Percentiles rank a stretch among this genome's conserved stretches.
Evolutionary conservation across 1,140 invertebrate species (phyloP).

Genomic region (Alviniconcha marisindica): DNA sequence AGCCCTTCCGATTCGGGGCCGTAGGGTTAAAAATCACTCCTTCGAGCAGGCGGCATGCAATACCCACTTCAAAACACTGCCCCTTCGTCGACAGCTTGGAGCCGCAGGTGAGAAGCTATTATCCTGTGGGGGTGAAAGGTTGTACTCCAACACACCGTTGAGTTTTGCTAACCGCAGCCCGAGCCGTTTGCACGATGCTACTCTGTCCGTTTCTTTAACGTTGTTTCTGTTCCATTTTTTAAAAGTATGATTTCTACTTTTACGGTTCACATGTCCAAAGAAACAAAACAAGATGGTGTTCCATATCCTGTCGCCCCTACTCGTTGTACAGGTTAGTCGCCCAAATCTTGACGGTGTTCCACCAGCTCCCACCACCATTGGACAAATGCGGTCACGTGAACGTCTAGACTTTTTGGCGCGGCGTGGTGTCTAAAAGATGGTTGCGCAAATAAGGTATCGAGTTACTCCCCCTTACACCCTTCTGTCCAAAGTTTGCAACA

Average conservation of each 20-base stretch:
- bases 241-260: not conserved
- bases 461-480: conserved; percentile 38
- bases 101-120: conserved; percentile 40
- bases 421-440: conserved; percentile 50
- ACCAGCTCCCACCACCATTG: conserved; percentile 62
- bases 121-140: conserved; percentile 26
- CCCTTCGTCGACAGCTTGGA: conserved; percentile 36
- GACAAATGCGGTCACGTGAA: conserved; percentile 65
- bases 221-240: too few species aligned
- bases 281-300: conserved; percentile 39
- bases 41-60: conserved; percentile 36
- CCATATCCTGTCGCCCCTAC: conserved; percentile 43
- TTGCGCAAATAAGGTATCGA: conserved; percentile 47
- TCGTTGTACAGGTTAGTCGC: conserved; percentile 45
- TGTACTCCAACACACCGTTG: not conserved
- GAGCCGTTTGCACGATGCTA: too few species aligned
- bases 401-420: conserved; percentile 75
- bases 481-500: conserved; percentile 31
- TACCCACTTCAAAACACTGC: conserved; percentile 41
- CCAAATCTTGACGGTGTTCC: conserved; percentile 45
- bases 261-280: not conserved
- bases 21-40: conserved; percentile 37
- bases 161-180: too few species aligned
- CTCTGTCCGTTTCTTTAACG: too few species aligned
- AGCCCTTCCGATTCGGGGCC: conserved; percentile 6